Evolutionary conservation across 2,113 vertebrate species (phyloP).

Genomic region (Tyto alba): DNA sequence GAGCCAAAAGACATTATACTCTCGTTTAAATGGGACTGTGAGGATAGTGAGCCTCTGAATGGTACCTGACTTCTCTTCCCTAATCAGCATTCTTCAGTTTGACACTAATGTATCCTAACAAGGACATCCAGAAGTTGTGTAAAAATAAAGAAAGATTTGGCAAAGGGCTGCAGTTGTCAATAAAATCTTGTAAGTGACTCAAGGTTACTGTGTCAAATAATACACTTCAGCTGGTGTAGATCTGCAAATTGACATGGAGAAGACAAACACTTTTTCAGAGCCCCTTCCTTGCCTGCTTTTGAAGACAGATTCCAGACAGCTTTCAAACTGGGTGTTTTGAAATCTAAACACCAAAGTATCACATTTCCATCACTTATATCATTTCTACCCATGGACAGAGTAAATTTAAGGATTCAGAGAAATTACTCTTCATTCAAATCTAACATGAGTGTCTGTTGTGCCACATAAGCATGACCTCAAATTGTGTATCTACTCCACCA

Average conservation of each 20-base stretch:
- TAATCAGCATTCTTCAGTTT: background rate
- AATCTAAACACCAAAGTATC: background rate
- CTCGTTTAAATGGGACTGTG: background rate
- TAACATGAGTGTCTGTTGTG: background rate
- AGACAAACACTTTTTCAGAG: background rate
- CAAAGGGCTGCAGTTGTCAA: slow-evolving; percentile 22
- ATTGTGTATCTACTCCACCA: background rate
- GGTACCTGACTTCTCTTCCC: background rate
- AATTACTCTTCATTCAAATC: background rate
- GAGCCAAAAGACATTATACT: background rate
- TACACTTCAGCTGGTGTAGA: background rate
- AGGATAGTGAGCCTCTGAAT: background rate
- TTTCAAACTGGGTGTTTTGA: background rate
- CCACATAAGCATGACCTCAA: background rate
- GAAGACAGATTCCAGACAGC: background rate
- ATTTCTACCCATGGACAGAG: background rate
- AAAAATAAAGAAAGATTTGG: slow-evolving; percentile 25
- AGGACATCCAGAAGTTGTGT: slow-evolving; percentile 32
- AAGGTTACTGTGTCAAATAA: slow-evolving; percentile 22
- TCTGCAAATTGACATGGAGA: background rate
- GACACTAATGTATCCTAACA: slow-evolving; percentile 35
- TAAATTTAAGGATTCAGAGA: background rate
- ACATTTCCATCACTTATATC: background rate
- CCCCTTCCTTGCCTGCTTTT: background rate
- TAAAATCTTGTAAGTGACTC: slow-evolving; percentile 5